A percentile compares a stretch with the other conserved stretches of the same genome.
These are phyloP conservation scores for Hyles lineata DNA, from an alignment of 2,888 invertebrate species.

Conservation along the genomic window DNA sequence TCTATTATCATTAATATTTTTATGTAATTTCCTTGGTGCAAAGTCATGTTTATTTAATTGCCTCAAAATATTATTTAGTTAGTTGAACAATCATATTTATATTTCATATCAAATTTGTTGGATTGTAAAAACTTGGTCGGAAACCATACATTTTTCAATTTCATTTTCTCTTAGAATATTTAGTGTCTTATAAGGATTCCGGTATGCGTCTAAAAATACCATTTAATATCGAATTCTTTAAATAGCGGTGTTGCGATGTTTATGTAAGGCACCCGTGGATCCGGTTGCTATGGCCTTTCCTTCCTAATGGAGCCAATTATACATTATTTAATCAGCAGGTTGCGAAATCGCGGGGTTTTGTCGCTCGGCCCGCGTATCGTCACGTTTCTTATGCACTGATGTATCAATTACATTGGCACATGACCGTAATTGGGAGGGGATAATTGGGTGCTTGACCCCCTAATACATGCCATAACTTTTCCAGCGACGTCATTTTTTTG, in stretches of 20 bases:
- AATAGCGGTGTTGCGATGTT: conserved; percentile 33
- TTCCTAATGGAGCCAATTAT: conserved; percentile 67
- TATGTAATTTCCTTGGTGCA: no score
- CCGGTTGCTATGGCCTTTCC: conserved; percentile 60
- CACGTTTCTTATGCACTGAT: conserved; percentile 46
- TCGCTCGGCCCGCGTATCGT: conserved; percentile 53
- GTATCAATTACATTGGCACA: conserved; percentile 32
- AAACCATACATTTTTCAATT: no score
- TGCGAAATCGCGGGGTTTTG: conserved; percentile 61
- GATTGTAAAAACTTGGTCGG: no score
- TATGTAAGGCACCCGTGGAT: conserved; percentile 56
- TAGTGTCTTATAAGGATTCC: no score
- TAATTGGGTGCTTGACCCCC: conserved; percentile 23
- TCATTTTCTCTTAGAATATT: no score
- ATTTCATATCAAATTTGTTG: no score
- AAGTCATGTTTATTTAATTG: no score
- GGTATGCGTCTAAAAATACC: conserved; percentile 25
- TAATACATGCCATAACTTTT: neutral
- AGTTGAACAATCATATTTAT: no score
- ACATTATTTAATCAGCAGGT: conserved; percentile 64
- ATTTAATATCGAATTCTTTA: conserved; percentile 13
- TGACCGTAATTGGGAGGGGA: conserved; percentile 2
- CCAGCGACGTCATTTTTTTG: neutral
- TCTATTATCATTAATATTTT: no score
- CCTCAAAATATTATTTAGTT: no score